Percentiles rank a stretch among this genome's conserved stretches.
Conservation (phyloP, 2,888 invertebrate species). For the Tetragnatha montana region DNA sequence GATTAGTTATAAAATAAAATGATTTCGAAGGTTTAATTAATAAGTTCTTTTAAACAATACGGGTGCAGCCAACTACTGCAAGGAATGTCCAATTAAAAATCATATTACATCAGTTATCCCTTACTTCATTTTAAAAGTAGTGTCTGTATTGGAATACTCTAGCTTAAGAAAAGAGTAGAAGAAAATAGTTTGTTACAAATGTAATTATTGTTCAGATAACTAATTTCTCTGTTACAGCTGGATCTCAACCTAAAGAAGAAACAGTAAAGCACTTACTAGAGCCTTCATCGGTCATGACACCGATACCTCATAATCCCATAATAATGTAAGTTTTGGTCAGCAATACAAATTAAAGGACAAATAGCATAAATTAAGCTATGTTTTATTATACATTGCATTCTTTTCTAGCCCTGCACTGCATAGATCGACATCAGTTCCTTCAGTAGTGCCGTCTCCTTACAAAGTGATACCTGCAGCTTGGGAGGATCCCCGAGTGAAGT, state of each 20-base stretch:
- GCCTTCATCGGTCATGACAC: slow-evolving; percentile 29
- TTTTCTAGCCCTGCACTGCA: slow-evolving; percentile 62
- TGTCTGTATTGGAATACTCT: too few species aligned
- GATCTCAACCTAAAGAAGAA: slow-evolving; percentile 70
- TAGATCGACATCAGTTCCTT: slow-evolving; percentile 68
- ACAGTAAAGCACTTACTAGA: slow-evolving; percentile 66
- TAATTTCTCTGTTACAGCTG: slow-evolving; percentile 39
- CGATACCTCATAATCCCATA: slow-evolving; percentile 55
- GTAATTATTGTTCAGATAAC: neutral
- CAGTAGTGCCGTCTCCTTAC: slow-evolving; percentile 66
- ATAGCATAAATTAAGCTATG: neutral
- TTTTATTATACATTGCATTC: neutral
- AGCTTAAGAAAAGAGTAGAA: too few species aligned
- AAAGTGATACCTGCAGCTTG: slow-evolving; percentile 62
- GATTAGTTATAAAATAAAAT: too few species aligned
- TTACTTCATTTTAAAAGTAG: too few species aligned
- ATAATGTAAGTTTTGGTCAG: slow-evolving; percentile 49
- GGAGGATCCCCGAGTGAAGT: slow-evolving; percentile 67
- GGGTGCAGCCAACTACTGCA: too few species aligned
- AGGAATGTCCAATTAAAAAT: too few species aligned
- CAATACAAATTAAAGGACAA: too few species aligned
- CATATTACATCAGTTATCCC: too few species aligned
- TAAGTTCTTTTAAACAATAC: too few species aligned
- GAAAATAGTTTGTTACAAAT: too few species aligned
- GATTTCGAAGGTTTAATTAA: too few species aligned